These are phyloP conservation scores for Azemiops feae DNA, from an alignment of 2,113 vertebrate species.

Conservation along the genomic window DNA sequence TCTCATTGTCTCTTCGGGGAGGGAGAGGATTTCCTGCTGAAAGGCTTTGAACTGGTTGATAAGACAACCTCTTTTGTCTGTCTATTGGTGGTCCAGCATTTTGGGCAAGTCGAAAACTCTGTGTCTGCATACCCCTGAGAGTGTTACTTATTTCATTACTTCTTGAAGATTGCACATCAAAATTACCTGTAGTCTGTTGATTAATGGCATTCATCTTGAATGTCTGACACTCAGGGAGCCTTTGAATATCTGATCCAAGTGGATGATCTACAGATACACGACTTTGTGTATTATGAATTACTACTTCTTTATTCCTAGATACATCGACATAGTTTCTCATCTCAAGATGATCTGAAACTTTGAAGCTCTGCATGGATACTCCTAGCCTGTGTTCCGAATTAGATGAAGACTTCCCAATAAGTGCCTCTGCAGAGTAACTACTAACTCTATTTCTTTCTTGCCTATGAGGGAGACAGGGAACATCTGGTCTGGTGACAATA, in stretches of 20 bases:
- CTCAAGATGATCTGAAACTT: conserved; percentile 87
- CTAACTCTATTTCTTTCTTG: conserved; percentile 94
- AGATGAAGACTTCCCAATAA: conserved; percentile 90
- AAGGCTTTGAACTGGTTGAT: conserved; percentile 83
- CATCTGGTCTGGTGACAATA: conserved; percentile 84
- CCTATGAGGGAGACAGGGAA: conserved; percentile 85
- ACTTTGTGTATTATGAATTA: conserved; percentile 84
- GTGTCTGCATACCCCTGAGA: conserved; percentile 82
- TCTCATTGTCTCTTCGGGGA: conserved; percentile 82
- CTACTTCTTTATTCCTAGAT: conserved; percentile 84
- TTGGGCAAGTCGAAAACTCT: conserved; percentile 84
- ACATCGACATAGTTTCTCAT: conserved; percentile 89
- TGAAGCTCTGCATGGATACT: conserved; percentile 83
- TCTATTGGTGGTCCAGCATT: conserved; percentile 76
- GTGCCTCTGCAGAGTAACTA: conserved; percentile 95
- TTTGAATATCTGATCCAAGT: conserved; percentile 78
- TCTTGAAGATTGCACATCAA: conserved; percentile 88
- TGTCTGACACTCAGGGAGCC: conserved; percentile 86
- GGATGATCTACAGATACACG: conserved; percentile 81
- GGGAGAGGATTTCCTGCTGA: conserved; percentile 75
- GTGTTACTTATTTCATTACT: conserved; percentile 85
- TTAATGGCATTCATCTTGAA: conserved; percentile 81
- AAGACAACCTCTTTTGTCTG: conserved; percentile 83
- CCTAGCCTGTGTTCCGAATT: conserved; percentile 88
- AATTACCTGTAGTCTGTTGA: conserved; percentile 78